Conservation (phyloP, 2,797 vertebrate genomes). For the Cheirogaleus major region DNA sequence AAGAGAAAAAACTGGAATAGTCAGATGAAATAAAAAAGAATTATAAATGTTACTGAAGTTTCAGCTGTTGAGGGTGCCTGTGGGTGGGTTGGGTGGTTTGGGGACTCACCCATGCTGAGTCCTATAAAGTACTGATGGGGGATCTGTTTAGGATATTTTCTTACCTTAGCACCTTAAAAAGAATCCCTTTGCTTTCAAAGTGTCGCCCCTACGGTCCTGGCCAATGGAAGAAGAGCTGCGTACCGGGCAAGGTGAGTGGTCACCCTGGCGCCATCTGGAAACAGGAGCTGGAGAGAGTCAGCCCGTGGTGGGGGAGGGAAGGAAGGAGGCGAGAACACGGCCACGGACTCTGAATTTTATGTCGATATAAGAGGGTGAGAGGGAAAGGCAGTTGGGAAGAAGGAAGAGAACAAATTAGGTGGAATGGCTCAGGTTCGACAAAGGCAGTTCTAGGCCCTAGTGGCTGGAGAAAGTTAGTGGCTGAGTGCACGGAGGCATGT, state of each 20-base stretch:
- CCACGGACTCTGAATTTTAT: not conserved
- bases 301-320: not conserved
- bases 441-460: not conserved
- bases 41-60: not conserved
- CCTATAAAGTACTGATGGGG: not conserved
- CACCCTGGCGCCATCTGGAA: not conserved
- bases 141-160: not conserved
- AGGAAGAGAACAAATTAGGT: not conserved
- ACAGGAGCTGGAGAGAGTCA: not conserved
- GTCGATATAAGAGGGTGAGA: not conserved
- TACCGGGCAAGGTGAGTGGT: not conserved
- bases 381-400: not conserved
- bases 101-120: not conserved
- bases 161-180: not conserved
- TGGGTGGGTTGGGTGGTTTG: not conserved
- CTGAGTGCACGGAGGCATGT: too few relatives aligned
- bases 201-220: not conserved
- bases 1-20: not conserved
- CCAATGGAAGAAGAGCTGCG: not conserved
- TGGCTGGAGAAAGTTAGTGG: not conserved
- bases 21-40: not conserved
- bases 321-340: not conserved
- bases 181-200: not conserved
- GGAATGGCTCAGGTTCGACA: fast-evolving
- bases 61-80: not conserved